These are phyloP conservation scores for Thamnophis elegans DNA, from an alignment of 2,797 vertebrate genomes.

Conservation along the genomic window DNA sequence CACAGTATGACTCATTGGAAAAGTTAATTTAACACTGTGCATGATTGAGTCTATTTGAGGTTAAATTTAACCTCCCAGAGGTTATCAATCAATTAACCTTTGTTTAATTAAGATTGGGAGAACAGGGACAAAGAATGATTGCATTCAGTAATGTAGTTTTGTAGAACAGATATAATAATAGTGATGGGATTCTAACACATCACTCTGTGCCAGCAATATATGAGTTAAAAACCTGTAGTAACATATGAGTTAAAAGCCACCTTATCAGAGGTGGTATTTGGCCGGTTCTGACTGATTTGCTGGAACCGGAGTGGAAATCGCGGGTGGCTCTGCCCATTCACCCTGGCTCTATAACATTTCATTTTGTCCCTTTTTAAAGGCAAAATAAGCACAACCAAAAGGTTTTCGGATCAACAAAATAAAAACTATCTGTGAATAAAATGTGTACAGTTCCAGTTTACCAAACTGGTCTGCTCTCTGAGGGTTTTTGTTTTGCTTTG, in stretches of 20 bases:
- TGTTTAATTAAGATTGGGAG: not conserved
- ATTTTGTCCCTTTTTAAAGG: no score
- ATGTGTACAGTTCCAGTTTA: not conserved
- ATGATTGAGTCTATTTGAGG: not conserved
- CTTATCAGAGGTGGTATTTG: not conserved
- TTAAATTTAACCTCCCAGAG: not conserved
- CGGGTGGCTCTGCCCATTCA: no score
- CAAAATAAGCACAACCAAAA: not conserved
- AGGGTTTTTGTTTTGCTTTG: not conserved
- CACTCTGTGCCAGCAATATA: not conserved
- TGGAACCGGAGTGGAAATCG: no score
- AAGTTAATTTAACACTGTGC: not conserved
- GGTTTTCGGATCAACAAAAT: not conserved
- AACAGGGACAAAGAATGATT: not conserved
- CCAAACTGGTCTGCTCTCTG: not conserved
- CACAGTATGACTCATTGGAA: not conserved
- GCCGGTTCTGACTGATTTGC: no score
- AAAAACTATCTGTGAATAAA: not conserved
- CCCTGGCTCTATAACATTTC: no score
- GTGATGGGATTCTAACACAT: not conserved
- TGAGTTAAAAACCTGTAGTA: not conserved
- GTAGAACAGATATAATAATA: not conserved
- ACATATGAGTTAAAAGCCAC: not conserved
- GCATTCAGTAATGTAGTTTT: not conserved
- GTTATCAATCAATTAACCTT: not conserved